phyloP scores from a whole-genome alignment of 2,113 vertebrate species.

The Tachuris rubrigastra region DNA sequence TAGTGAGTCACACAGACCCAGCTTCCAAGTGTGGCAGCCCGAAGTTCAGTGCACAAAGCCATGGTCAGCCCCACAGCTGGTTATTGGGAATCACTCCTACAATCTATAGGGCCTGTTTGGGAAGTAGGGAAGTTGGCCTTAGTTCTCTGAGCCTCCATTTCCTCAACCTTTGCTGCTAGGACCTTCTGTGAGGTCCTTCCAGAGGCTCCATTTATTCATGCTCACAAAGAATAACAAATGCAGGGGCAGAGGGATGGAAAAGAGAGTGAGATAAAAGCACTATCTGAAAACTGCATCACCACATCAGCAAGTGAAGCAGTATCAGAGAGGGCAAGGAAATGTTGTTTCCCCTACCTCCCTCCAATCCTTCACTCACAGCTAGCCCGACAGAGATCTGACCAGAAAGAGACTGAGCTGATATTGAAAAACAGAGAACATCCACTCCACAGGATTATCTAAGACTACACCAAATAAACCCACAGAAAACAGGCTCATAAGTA shows the following conservation, averaged over 20 bases:
- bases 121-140: background rate
- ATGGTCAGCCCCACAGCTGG: background rate
- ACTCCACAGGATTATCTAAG: background rate
- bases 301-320: background rate
- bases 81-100: background rate
- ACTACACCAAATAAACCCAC: background rate
- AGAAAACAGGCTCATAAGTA: background rate
- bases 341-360: background rate
- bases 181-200: background rate
- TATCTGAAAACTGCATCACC: background rate
- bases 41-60: background rate
- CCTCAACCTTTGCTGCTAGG: background rate
- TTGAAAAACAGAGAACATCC: background rate
- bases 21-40: background rate
- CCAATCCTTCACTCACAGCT: background rate
- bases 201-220: background rate
- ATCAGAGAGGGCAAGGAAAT: background rate
- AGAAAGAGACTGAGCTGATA: background rate
- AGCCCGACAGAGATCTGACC: background rate
- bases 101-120: background rate
- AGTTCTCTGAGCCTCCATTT: background rate
- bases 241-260: background rate
- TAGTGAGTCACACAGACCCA: background rate
- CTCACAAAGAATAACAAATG: background rate
- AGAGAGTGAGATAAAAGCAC: background rate